Conservation (phyloP, 2,888 invertebrate species). For the Meganola albula region DNA sequence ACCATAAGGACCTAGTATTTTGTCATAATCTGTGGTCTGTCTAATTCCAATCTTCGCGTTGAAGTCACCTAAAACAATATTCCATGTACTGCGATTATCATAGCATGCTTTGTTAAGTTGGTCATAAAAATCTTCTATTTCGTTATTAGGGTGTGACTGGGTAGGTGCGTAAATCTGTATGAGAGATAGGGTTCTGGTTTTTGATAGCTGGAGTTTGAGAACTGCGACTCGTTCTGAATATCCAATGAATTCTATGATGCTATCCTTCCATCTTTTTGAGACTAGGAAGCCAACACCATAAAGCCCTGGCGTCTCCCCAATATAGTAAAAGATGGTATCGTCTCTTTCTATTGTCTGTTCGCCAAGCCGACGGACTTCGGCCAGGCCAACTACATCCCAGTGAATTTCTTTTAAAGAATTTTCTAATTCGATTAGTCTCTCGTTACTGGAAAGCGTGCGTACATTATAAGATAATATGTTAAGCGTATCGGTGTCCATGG, state of each 20-base stretch:
- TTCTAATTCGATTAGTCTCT: neutral
- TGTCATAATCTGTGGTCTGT: too few species aligned
- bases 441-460: too few species aligned
- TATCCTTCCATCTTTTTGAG: conserved; percentile 1
- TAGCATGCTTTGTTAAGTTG: neutral
- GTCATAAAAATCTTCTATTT: neutral
- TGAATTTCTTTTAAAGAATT: neutral
- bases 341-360: neutral
- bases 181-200: neutral
- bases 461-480: too few species aligned
- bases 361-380: neutral
- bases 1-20: too few species aligned
- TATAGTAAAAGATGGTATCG: neutral
- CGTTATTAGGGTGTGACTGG: neutral
- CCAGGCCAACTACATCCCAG: conserved; percentile 1
- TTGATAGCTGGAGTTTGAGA: conserved; percentile 1
- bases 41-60: conserved; percentile 1
- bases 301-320: neutral
- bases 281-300: conserved; percentile 2
- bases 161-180: neutral
- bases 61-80: neutral
- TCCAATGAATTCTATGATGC: conserved; percentile 1
- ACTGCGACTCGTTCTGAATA: conserved; percentile 1
- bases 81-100: neutral
- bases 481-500: neutral